Conservation (phyloP, 1,140 invertebrate genomes). For the Procambarus clarkii region DNA sequence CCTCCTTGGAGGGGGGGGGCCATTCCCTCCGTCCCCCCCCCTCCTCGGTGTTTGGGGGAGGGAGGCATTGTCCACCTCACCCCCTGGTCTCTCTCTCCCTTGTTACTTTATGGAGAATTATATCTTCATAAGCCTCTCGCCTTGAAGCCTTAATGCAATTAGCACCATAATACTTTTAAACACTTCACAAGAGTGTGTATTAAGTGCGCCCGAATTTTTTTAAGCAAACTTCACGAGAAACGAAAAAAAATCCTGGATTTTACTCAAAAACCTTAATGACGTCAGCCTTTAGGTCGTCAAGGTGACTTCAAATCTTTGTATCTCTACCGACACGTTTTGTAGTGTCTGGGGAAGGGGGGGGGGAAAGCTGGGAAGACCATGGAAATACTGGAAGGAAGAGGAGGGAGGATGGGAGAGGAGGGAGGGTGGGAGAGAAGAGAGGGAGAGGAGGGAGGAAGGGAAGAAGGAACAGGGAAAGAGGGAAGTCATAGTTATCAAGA, state of each 20-base stretch:
- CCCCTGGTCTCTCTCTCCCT: not conserved
- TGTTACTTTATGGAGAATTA: not conserved
- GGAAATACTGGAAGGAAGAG: no score
- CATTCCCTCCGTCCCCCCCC: not conserved
- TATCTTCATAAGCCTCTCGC: not conserved
- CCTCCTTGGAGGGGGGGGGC: no score
- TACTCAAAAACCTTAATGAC: not conserved
- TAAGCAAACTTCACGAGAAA: not conserved
- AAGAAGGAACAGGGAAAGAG: no score
- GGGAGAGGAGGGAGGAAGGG: no score
- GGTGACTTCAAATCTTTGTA: not conserved
- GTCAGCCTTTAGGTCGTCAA: not conserved
- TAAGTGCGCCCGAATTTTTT: not conserved
- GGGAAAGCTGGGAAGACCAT: no score
- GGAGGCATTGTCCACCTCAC: not conserved
- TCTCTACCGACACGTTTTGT: not conserved
- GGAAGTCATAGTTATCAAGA: no score
- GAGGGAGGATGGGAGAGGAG: no score
- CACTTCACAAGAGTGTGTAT: not conserved
- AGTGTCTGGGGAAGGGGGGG: no score
- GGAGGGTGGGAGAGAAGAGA: no score
- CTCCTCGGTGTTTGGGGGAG: no score
- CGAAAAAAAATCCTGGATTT: not conserved
- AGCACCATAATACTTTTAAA: not conserved
- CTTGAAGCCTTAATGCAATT: not conserved